Percentiles rank a stretch among this genome's conserved stretches.
Evolutionary conservation across 2,888 invertebrate species (phyloP).

Genomic region (Sminthurinus aureus): DNA sequence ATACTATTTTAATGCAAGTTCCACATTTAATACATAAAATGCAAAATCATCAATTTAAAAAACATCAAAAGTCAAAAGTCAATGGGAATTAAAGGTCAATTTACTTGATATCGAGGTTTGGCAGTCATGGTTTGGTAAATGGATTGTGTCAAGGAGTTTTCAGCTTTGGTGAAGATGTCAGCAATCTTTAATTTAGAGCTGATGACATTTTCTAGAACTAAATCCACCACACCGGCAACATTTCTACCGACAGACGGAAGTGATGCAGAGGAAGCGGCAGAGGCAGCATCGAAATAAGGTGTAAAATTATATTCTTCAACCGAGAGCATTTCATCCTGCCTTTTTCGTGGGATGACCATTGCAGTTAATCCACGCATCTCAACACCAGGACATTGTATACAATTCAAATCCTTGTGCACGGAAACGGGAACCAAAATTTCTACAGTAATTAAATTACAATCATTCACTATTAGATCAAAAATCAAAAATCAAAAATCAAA

Average conservation of each 20-base stretch:
- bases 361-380: slow-evolving; percentile 80
- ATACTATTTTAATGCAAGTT: neutral
- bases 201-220: slow-evolving; percentile 27
- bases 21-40: neutral
- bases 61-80: neutral
- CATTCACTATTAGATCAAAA: neutral
- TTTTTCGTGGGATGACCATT: slow-evolving; percentile 72
- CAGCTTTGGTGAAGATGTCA: slow-evolving; percentile 29
- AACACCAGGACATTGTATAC: slow-evolving; percentile 75
- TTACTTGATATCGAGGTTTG: slow-evolving; percentile 30
- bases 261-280: neutral
- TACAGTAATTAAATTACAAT: neutral
- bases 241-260: neutral
- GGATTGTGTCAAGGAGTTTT: slow-evolving; percentile 24
- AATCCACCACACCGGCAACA: slow-evolving; percentile 22
- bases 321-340: slow-evolving; percentile 25
- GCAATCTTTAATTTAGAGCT: slow-evolving; percentile 23
- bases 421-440: slow-evolving; percentile 61
- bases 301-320: slow-evolving; percentile 42
- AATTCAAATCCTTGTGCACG: slow-evolving; percentile 66
- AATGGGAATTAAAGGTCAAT: neutral
- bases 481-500: neutral
- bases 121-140: slow-evolving; percentile 28
- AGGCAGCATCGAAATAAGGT: slow-evolving; percentile 30
- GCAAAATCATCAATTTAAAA: neutral